A percentile compares a stretch with the other conserved stretches of the same genome.
Conservation (phyloP, 2,888 invertebrate genomes). For the Orthosia incerta region DNA sequence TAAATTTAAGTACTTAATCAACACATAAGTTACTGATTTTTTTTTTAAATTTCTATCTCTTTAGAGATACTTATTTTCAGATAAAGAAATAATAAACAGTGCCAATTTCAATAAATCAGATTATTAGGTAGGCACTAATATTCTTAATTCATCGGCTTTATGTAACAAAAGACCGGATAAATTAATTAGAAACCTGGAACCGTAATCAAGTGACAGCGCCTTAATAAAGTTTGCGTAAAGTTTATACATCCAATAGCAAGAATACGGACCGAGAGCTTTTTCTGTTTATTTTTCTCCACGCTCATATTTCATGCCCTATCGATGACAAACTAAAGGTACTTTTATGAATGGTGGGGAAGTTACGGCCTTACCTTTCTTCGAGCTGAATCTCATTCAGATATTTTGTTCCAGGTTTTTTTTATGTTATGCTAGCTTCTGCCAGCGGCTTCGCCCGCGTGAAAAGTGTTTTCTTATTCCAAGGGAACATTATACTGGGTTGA, state of each 20-base stretch:
- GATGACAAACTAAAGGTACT: slow-evolving; percentile 70
- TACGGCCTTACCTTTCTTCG: slow-evolving; percentile 38
- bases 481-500: too few species aligned
- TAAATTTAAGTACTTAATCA: too few species aligned
- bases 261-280: slow-evolving; percentile 65
- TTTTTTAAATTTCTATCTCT: too few species aligned
- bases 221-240: slow-evolving; percentile 40
- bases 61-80: too few species aligned
- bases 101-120: too few species aligned
- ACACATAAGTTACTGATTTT: too few species aligned
- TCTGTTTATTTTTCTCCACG: slow-evolving; percentile 69
- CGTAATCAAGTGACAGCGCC: slow-evolving; percentile 21
- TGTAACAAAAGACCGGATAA: slow-evolving; percentile 14
- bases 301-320: slow-evolving; percentile 72
- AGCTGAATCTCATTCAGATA: background rate
- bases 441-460: too few species aligned
- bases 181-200: slow-evolving; percentile 31
- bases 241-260: slow-evolving; percentile 67
- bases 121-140: background rate
- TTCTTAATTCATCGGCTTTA: background rate
- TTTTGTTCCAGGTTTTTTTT: background rate
- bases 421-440: too few species aligned
- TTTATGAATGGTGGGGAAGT: slow-evolving; percentile 66
- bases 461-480: too few species aligned
- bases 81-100: too few species aligned